Base-by-base conservation (phyloP, 2,888 invertebrate species). In the Anticlea derivata region DNA sequence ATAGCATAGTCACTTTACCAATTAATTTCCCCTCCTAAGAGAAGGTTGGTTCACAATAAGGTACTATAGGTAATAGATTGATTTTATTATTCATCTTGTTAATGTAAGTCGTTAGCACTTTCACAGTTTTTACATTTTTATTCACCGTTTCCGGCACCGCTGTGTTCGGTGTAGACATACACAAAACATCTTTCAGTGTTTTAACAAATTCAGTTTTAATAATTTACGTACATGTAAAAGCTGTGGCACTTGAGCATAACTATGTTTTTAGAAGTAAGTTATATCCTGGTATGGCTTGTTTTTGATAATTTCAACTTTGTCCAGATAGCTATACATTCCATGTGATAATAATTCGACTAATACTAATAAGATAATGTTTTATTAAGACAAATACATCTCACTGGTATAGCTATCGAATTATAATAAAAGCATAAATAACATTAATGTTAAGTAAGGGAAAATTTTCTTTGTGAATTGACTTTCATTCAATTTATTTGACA, bases 81-180 rank as follows among this genome's bases (percentile, higher is more conserved):
- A 54, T 59, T 55, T 54, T 56, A 49, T 65, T 67, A 49, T 65
- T 67, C 68, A 65, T 70, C 61, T 70, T 68, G 62, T 68, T 69
- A 66, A 61, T 75, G 61, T 73, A 77, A 77, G 70, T 63, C 61
- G 56, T 74, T 76, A 80, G 79, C 82, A 83, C 81, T 62, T 67
- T 80, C 86, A 85, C 85, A 84, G 83, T 83, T 86, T 83, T 85
- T 84, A 83, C 80, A 80, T 77, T 78, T 75, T 60, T 64, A 67
- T 48, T 49, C 54, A 71, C 68, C 61, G 53, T 56, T 66, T 70
- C 60, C 54, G 66, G 51, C 61, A 58, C 58, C 45, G 26, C 27
- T 30, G 60, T 73, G 59, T 64, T 61, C 61, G 63, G 37, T 44
- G 22, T 48, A 29, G 12, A 17, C 4, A 41, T 41, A 46, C 52